Evolutionary conservation across 2,797 vertebrate genomes (phyloP), one percentile per base, ranked within the genome.

Genomic region (Adelosebastes latens): DNA sequence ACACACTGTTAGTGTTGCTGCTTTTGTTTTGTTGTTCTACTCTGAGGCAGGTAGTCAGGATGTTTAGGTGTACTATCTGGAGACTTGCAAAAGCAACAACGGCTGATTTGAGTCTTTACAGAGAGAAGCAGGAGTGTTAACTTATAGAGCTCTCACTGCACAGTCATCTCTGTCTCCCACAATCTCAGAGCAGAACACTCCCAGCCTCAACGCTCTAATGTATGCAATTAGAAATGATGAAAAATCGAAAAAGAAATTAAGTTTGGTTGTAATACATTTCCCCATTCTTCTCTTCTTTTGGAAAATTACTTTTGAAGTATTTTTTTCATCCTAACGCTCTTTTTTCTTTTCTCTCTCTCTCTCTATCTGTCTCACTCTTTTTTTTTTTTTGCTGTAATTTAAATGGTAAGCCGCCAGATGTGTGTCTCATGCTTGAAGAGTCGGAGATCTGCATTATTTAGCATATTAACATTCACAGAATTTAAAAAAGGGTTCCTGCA

Each of bases 381-480:
- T 87, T 24, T 85, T 92, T 89, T 94, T 95, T 94, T 94, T 92
- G 91, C 95, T 96, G 97, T 99, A 98, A 99, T 99, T 99, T 99
- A 99, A 99, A 99, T 98, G 97, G 98, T 98, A 97, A 97, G 97
- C 97, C 96, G 96, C 98, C 98, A 99, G 98, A 99, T 99, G 98
- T 99, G 98, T 97, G 97, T 99, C 98, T 98, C 97, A 99, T 98
- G 98, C 97, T 99, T 98, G 98, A 98, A 98, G 97, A 98, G 97
- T 97, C 93, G 94, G 97, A 97, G 98, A 97, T 99, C 98, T 99
- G 98, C 98, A 99, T 99, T 99, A 99, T 99, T 99, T 99, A 99
- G 98, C 98, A 99, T 99, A 99, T 99, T 99, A 99, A 99, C 98
- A 99, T 98, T 99, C 98, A 97, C 97, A 99, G 98, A 99, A 99